Evolutionary conservation across 2,113 vertebrate species (phyloP), one percentile per base, ranked within the genome.

Genomic region (Oreochromis niloticus): DNA sequence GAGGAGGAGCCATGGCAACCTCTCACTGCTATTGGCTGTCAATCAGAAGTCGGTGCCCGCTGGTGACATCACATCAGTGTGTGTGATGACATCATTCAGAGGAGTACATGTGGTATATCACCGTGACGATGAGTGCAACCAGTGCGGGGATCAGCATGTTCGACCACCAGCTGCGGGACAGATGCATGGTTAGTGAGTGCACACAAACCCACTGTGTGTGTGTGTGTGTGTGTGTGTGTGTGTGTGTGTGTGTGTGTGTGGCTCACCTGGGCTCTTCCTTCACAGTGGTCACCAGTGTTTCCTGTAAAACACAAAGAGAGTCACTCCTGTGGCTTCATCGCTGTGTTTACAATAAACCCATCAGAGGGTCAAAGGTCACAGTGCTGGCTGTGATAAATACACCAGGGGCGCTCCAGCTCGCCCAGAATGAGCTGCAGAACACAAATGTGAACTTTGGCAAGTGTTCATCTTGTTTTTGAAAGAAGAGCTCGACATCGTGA

Each of bases 141-240:
- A 98, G 75, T 27, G 88, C 95, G 0, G 98, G 98, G 73, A 99
- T 96, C 91, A 98, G 84, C 97, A 97, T 97, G 92, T 91, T 98
- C 68, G 95, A 94, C 97, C 97, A 99, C 19, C 95, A 97, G 90
- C 98, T 98, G 90, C n/a, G 84, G 73, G 88, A 90, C 2, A 84
- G 16, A 56, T 32, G 11, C 8, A 43, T 7, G 9, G 61, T 80
- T 79, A 87, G 24, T 56, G 9, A 10, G 83, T 39, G 6, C 61
- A 39, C 61, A 39, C 13, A 19, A 43, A 48, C 43, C 4, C 11
- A 36, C 34, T 34, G 34, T 7, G 6, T 34, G 34, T 41, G 4
- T 41, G 39, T 41, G 4, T 41, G 9, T 41, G 9, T 41, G 9
- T 41, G 39, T 17, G 0, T 10, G 8, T 2, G 22, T 13, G 9